phyloP scores from a whole-genome alignment of 2,888 invertebrate genomes.

The Leucophora obtusa region DNA sequence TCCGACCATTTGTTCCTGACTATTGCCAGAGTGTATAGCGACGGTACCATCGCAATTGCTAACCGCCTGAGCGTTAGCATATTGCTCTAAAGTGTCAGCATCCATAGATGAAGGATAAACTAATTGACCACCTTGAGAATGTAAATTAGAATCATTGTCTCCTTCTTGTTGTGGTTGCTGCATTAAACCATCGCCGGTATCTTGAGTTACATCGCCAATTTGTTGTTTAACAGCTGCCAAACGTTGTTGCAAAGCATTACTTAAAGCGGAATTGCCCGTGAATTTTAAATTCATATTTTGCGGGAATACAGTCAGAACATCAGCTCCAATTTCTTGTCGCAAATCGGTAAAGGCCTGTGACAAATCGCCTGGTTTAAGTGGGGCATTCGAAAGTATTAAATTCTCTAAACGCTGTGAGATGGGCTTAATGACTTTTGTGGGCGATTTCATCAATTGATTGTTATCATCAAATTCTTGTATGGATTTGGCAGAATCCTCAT shows the following conservation, averaged over 20 bases:
- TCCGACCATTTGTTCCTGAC: conserved; percentile 46
- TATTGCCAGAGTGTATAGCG: conserved; percentile 23
- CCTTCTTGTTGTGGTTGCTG: conserved; percentile 19
- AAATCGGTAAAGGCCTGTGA: conserved; percentile 77
- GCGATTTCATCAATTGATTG: conserved; percentile 22
- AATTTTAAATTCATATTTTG: conserved; percentile 75
- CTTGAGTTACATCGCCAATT: conserved; percentile 62
- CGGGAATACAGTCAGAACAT: conserved; percentile 76
- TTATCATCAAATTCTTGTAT: conserved; percentile 60
- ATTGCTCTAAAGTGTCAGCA: conserved; percentile 74
- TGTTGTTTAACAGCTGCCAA: conserved; percentile 64
- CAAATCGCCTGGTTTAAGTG: conserved; percentile 74
- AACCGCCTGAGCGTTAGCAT: conserved; percentile 59
- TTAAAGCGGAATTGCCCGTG: conserved; percentile 69
- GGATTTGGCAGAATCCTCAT: conserved; percentile 42
- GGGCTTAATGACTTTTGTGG: conserved; percentile 57
- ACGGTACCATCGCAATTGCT: conserved; percentile 49
- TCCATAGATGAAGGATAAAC: conserved; percentile 72
- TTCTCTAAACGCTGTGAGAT: conserved; percentile 74
- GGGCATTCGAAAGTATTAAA: conserved; percentile 73
- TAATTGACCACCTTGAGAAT: conserved; percentile 68
- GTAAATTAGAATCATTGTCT: conserved; percentile 20
- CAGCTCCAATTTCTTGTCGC: conserved; percentile 75
- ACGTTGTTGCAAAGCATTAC: conserved; percentile 74
- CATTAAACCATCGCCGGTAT: conserved; percentile 66